Evolutionary conservation across 2,113 vertebrate genomes (phyloP), one percentile per base, ranked within the genome.

Genomic region (Galeopterus variegatus): DNA sequence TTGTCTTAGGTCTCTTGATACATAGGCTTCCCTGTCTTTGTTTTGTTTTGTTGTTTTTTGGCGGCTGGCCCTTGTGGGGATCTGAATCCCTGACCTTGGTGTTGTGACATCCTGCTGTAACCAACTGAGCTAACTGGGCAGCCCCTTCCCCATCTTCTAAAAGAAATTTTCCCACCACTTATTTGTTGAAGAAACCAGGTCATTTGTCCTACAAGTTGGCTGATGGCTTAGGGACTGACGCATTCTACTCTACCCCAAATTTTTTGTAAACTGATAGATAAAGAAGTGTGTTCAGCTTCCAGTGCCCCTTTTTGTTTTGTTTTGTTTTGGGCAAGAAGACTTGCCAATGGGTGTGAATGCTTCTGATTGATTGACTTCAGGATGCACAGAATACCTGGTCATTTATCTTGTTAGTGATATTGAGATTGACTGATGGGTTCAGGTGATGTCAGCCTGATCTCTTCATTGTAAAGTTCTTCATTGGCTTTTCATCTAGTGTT

Each of bases 161-260:
- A 95, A 95, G 69, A 15, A 21, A 54, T 89, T 77, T 81, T 77
- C 3, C 67, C 41, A 12, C 64, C 1, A 12, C 84, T 52, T 24
- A 24, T 50, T 85, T 90, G 24, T 92, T 64, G 19, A 88, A 58
- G 64, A 73, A 67, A 58, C 48, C n/a, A 45, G 48, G 21, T 85
- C 18, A 54, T 13, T 45, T 88, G 50, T 76, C 24, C 4, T 65
- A 24, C 33, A 17, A 65, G n/a, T 54, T 62, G 24, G 41, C 50
- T n/a, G 0, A 5, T 36, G 14, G 60, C 23, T 8, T 10, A 4
- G 79, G 36, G 18, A 23, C 6, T 64, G 50, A 31, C 13, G 19
- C 3, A 0, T 69, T 14, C 12, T 19, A 62, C 11, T 23, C 58
- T 76, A 8, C 45, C 8, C 1, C 0, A 0, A 90, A 23, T 56